Evolutionary conservation across 2,888 invertebrate genomes (phyloP).

Genomic region (Drosophila pullipes): DNA sequence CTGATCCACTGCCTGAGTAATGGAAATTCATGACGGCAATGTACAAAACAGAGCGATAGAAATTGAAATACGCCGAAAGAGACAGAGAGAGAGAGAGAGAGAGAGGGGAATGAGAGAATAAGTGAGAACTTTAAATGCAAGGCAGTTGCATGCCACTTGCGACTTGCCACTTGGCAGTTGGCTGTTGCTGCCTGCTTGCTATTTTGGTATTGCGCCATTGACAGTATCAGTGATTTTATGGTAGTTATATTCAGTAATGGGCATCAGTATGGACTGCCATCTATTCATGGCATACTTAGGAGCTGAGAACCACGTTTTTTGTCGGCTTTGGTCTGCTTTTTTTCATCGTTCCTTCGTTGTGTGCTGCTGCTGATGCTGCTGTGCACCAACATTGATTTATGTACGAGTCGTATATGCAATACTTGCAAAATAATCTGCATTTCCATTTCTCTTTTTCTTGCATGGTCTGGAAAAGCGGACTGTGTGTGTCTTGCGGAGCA

Average conservation of each 20-base stretch:
- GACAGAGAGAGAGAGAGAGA: neutral
- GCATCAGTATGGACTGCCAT: constrained; percentile 23
- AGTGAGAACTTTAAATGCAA: constrained; percentile 41
- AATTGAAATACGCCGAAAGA: neutral
- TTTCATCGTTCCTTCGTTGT: neutral
- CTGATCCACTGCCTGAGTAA: constrained; percentile 57
- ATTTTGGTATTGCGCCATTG: constrained; percentile 30
- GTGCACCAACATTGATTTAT: constrained; percentile 57
- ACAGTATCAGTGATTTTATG: constrained; percentile 54
- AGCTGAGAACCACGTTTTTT: constrained; percentile 7
- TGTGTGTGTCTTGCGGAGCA: constrained; percentile 8
- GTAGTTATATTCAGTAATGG: constrained; percentile 39
- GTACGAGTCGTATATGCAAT: constrained; percentile 38
- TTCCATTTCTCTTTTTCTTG: constrained; percentile 5
- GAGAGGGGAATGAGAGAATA: neutral
- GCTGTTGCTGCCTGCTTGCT: neutral
- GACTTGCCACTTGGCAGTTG: constrained; percentile 23
- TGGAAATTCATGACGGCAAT: constrained; percentile 69
- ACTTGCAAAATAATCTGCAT: constrained; percentile 41
- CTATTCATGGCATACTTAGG: constrained; percentile 47
- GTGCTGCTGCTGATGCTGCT: neutral
- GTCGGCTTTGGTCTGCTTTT: neutral
- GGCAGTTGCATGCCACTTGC: constrained; percentile 44
- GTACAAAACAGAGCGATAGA: constrained; percentile 17
- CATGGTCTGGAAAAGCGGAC: neutral